Evolutionary conservation across 2,797 vertebrate genomes (phyloP).

Genomic region (Euphonia xanthogaster): DNA sequence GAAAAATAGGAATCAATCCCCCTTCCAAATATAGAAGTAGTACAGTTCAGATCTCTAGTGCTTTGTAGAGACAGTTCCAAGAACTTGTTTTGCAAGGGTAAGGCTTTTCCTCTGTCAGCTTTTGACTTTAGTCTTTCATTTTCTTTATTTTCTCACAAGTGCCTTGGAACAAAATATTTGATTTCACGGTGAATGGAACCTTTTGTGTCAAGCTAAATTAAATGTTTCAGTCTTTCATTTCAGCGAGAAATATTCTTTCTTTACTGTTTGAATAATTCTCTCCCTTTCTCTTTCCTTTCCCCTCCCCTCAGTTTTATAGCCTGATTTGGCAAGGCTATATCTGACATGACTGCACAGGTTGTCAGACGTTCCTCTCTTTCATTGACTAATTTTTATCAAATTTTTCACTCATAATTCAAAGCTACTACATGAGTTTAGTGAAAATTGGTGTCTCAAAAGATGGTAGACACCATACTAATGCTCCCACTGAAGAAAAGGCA

Average conservation of each 20-base stretch:
- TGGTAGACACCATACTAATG: neutral
- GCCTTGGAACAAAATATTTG: conserved; percentile 47
- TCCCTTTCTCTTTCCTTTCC: neutral
- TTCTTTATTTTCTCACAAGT: conserved; percentile 14
- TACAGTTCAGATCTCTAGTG: neutral
- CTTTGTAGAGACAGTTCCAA: neutral
- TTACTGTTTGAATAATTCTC: conserved; percentile 23
- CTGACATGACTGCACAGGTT: neutral
- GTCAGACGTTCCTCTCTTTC: neutral
- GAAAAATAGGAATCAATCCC: neutral
- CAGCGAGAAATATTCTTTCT: conserved; percentile 22
- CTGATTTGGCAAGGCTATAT: conserved; percentile 7
- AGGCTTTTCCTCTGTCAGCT: neutral
- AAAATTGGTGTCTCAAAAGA: neutral
- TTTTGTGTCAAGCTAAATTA: conserved; percentile 44
- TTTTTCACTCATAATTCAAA: conserved; percentile 11
- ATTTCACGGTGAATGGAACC: conserved; percentile 31
- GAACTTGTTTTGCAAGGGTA: neutral
- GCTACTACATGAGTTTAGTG: neutral
- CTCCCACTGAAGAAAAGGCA: neutral
- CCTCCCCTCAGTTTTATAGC: neutral
- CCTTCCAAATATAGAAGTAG: neutral
- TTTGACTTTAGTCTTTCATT: conserved; percentile 13
- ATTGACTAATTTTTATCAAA: neutral
- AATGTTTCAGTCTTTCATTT: conserved; percentile 45